A percentile compares a stretch with the other conserved stretches of the same genome.
These are phyloP conservation scores for Alfaro cultratus DNA, from an alignment of 2,797 vertebrate species.

Conservation along the genomic window DNA sequence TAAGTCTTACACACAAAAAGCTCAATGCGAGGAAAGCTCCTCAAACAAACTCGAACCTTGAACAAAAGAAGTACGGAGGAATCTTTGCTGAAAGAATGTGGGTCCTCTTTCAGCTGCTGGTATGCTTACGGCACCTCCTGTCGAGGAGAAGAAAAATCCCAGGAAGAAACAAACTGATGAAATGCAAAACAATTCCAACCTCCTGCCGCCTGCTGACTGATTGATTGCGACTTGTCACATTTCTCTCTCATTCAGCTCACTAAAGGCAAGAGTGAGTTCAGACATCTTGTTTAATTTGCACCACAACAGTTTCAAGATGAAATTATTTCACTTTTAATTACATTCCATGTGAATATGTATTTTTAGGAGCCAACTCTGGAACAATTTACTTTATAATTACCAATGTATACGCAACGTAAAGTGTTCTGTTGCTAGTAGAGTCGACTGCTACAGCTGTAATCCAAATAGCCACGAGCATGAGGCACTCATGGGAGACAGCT, in stretches of 20 bases:
- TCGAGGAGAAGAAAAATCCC: conserved; percentile 74
- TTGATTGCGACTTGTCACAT: conserved; percentile 69
- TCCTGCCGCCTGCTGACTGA: conserved; percentile 71
- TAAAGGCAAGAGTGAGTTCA: conserved; percentile 22
- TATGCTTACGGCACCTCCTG: conserved; percentile 73
- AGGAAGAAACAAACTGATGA: conserved; percentile 79
- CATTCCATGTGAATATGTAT: not conserved
- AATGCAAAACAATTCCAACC: conserved; percentile 77
- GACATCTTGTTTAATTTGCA: conserved; percentile 22
- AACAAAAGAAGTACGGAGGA: conserved; percentile 74
- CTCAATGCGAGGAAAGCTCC: conserved; percentile 72
- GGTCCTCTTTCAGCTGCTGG: conserved; percentile 78
- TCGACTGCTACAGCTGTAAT: not conserved
- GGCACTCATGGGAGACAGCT: not conserved
- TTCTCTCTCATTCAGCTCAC: conserved; percentile 55
- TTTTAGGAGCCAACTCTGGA: not conserved
- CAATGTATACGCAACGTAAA: not conserved
- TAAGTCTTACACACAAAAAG: conserved; percentile 37
- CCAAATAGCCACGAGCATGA: conserved; percentile 6
- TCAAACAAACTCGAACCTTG: conserved; percentile 69
- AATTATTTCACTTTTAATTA: not conserved
- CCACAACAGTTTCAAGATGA: not conserved
- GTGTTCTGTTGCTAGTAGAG: not conserved
- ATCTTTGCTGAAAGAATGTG: conserved; percentile 74
- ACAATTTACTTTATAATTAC: conserved; percentile 9